A percentile compares a stretch with the other conserved stretches of the same genome.
Conservation (phyloP, 2,797 vertebrate species). For the Eurystomus glaucurus region DNA sequence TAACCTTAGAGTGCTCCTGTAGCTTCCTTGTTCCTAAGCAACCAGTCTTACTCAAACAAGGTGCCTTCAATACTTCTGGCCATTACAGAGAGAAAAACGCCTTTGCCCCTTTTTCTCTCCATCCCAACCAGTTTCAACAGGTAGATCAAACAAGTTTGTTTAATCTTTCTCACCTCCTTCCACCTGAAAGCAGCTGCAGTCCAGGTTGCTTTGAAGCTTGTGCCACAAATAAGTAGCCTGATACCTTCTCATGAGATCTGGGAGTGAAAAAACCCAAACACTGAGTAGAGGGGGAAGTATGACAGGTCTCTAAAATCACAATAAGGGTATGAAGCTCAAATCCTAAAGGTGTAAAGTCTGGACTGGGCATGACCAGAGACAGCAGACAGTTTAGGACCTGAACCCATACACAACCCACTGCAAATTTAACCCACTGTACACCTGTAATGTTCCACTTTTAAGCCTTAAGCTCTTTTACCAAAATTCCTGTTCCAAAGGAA, state of each 20-base stretch:
- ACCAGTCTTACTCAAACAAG: slow-evolving; percentile 68
- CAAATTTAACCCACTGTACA: background rate
- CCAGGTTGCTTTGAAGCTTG: background rate
- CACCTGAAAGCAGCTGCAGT: background rate
- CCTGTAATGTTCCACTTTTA: background rate
- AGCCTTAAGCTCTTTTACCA: background rate
- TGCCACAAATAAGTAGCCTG: background rate
- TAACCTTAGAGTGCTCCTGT: slow-evolving; percentile 72
- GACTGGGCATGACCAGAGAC: background rate
- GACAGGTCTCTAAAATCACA: background rate
- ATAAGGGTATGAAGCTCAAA: background rate
- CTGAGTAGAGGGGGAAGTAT: background rate
- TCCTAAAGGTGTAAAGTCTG: background rate
- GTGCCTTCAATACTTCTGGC: background rate
- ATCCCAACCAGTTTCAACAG: slow-evolving; percentile 24
- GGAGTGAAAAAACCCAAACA: background rate
- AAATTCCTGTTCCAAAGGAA: background rate
- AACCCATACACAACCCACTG: background rate
- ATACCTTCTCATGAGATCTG: background rate
- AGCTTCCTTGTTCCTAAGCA: slow-evolving; percentile 77
- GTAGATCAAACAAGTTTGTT: background rate
- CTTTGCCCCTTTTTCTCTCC: background rate
- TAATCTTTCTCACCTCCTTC: background rate
- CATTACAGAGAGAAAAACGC: background rate
- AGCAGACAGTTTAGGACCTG: background rate